Base-by-base conservation (phyloP, 2,113 vertebrate genomes). In the Atrichornis clamosus region DNA sequence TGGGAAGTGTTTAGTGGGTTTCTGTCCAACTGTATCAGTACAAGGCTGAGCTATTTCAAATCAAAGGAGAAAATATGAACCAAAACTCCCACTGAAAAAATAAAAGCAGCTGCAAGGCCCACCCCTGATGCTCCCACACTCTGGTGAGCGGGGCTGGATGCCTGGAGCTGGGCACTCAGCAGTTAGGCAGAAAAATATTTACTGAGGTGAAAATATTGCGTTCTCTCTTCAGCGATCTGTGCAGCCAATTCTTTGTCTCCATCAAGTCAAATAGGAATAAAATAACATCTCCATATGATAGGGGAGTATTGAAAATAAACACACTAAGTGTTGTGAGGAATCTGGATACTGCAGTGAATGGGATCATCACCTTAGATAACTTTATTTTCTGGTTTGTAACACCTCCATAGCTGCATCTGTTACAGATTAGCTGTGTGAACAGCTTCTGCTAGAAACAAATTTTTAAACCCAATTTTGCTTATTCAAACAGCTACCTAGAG, bases 21-120 rank as follows among this genome's bases (percentile, higher is more conserved):
- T 84, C 92, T 79, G 86, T 93, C 89, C 86, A 76, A 87, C 56
- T 46, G 39, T 68, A 94, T 93, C 69, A 89, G 85, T 19, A 23
- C 52, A 93, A 90, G 88, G 90, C 93, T 94, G 85, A 95, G 64
- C 75, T 92, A 35, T 60, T 87, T 92, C 81, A 63, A 81, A 88
- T 87, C 50, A 63, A 88, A 74, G 37, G 41, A 49, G 69, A 27
- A 89, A 86, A 85, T 13, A 32, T 2, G 19, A 70, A 58, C 33
- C 28, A 53, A 84, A 90, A 22, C 37, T 87, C 20, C 24, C n/a
- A n/a, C 35, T 2, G 44, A 44, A 58, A 90, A 78, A 58, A 8
- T 22, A 75, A 78, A 72, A 69, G 83, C 93, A 84, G 93, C 95
- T 94, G 80, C 5, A 3, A 41, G 86, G 12, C 16, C 62, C 74